Conservation (phyloP, 1,140 invertebrate genomes). For the Cardiocondyla obscurior region DNA sequence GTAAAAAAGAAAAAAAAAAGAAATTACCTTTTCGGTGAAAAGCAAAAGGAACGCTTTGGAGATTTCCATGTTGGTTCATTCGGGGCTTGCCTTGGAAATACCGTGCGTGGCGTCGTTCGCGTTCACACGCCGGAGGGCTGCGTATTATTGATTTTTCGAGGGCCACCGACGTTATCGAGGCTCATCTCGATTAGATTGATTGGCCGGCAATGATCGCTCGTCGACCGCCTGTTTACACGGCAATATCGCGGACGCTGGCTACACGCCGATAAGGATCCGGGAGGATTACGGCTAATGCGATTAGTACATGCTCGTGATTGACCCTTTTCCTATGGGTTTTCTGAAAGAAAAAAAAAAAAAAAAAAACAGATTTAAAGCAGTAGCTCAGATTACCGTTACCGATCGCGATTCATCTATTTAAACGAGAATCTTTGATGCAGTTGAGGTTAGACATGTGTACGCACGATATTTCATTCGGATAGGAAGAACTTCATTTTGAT, state of each 20-base stretch:
- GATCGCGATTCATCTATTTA: background rate
- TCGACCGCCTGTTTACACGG: conserved; percentile 45
- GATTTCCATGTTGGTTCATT: background rate
- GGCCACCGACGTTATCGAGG: background rate
- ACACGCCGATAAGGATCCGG: conserved; percentile 19
- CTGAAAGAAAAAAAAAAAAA: background rate
- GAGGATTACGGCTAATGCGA: conserved; percentile 50
- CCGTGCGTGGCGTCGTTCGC: background rate
- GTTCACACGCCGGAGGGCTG: background rate
- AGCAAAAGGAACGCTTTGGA: too few species aligned
- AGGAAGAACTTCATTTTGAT: background rate
- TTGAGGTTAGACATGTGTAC: background rate
- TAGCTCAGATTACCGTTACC: background rate
- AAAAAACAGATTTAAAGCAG: too few species aligned
- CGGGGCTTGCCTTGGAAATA: conserved; percentile 10
- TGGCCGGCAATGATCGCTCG: conserved; percentile 54
- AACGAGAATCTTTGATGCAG: background rate
- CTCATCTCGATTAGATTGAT: conserved; percentile 69
- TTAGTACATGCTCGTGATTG: conserved; percentile 48
- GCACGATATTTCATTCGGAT: background rate
- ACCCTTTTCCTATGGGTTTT: background rate
- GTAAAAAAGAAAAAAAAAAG: too few species aligned
- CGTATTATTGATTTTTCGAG: conserved; percentile 60
- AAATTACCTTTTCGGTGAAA: too few species aligned
- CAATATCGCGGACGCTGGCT: background rate